Evolutionary conservation across 1,140 invertebrate genomes (phyloP).

Genomic region (Penaeus chinensis): DNA sequence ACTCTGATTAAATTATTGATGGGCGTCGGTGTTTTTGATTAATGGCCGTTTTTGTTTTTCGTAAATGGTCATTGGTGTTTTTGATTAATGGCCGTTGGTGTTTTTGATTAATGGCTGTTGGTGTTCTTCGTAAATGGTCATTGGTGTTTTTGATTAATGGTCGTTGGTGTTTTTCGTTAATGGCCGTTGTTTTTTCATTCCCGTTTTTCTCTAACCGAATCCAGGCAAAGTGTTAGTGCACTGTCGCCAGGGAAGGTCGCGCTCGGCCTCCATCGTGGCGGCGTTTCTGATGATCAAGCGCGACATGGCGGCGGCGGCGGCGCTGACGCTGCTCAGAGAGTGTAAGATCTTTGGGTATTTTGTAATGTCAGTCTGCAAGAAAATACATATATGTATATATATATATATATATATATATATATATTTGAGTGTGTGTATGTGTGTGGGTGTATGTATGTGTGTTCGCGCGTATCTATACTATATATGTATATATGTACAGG

Average conservation of each 20-base stretch:
- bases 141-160: too few species aligned
- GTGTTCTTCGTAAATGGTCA: too few species aligned
- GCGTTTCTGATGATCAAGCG: constrained; percentile 87
- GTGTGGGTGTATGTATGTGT: background rate
- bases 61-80: too few species aligned
- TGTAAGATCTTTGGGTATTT: constrained; percentile 27
- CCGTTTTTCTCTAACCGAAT: background rate
- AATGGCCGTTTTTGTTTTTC: too few species aligned
- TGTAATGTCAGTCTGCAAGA: too few species aligned
- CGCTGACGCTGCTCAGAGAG: constrained; percentile 76
- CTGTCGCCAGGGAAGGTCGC: constrained; percentile 83
- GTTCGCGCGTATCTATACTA: background rate
- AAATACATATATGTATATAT: too few species aligned
- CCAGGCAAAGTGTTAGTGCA: constrained; percentile 83
- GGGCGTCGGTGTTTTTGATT: too few species aligned
- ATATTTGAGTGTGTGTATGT: background rate
- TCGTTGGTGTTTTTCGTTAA: too few species aligned
- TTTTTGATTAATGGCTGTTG: too few species aligned
- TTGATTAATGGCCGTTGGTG: too few species aligned
- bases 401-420: background rate
- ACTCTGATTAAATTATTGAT: too few species aligned
- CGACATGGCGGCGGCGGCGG: constrained; percentile 80
- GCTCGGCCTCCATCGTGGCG: constrained; percentile 82
- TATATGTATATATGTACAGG: background rate
- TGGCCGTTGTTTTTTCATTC: too few species aligned